These are phyloP conservation scores for Halichondria panicea DNA, from an alignment of 37 sponge, comb jelly and placozoan genomes.

Conservation along the genomic window DNA sequence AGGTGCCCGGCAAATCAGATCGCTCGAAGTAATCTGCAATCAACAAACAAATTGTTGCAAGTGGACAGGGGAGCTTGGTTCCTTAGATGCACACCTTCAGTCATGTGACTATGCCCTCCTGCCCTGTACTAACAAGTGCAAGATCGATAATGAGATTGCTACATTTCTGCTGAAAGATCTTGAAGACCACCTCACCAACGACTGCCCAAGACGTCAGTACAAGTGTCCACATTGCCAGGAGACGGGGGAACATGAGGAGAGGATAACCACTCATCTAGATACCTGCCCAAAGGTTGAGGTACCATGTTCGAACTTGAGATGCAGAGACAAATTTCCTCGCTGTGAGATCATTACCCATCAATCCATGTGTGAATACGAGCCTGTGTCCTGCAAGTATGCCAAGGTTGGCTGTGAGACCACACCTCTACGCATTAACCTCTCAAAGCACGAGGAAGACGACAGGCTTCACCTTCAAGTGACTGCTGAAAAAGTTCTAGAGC, in stretches of 20 bases:
- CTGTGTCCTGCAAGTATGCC: constrained; percentile 18
- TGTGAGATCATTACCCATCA: constrained; percentile 8
- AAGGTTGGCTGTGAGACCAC: constrained; percentile 13
- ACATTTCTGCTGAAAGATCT: constrained; percentile 22
- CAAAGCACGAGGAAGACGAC: constrained; percentile 10
- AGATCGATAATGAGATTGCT: background rate
- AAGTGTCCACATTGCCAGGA: constrained; percentile 44
- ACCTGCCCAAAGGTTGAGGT: constrained; percentile 14
- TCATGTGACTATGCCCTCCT: constrained; percentile 9
- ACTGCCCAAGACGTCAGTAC: constrained; percentile 20
- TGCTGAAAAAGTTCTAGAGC: too few species aligned
- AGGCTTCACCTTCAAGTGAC: constrained; percentile 4
- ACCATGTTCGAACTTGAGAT: constrained; percentile 18
- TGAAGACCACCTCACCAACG: background rate
- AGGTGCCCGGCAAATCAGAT: constrained; percentile 21
- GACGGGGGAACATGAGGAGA: constrained; percentile 16
- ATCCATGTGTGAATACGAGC: constrained; percentile 1
- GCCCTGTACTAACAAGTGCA: constrained; percentile 32
- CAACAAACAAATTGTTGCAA: constrained; percentile 5
- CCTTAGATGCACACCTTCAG: background rate
- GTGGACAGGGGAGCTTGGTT: constrained; percentile 34
- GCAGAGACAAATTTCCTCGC: background rate
- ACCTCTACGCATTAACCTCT: background rate
- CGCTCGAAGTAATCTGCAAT: constrained; percentile 10
- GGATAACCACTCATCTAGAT: constrained; percentile 18